phyloP scores from a whole-genome alignment of 1,140 invertebrate species.

The Brachionus rubens region DNA sequence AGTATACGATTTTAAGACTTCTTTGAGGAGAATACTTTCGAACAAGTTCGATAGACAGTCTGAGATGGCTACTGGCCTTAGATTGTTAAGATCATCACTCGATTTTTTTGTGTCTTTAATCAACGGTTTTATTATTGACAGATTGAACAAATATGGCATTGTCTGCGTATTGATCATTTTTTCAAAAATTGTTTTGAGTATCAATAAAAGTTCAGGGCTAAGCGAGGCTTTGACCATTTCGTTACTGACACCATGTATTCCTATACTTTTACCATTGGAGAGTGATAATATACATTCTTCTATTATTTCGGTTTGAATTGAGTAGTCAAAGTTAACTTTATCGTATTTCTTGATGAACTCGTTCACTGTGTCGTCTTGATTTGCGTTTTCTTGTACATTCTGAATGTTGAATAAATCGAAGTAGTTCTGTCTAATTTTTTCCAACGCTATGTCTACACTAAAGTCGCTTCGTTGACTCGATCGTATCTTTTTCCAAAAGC shows the following conservation, averaged over 20 bases:
- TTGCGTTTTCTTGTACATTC: not conserved
- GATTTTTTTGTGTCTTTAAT: slow-evolving; percentile 3
- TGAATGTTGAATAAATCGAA: not conserved
- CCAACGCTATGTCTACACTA: not conserved
- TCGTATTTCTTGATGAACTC: not conserved
- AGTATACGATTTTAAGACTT: not conserved
- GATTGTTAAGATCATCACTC: not conserved
- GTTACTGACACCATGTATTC: not conserved
- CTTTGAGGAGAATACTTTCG: too few species aligned
- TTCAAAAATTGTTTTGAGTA: not conserved
- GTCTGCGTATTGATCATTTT: not conserved
- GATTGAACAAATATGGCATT: too few species aligned
- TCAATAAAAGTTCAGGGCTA: not conserved
- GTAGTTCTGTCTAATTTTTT: not conserved
- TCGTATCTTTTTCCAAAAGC: too few species aligned
- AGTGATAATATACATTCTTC: not conserved
- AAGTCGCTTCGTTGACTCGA: not conserved
- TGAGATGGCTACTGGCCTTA: not conserved
- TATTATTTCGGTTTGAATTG: too few species aligned
- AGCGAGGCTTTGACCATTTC: not conserved
- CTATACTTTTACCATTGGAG: not conserved
- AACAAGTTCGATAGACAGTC: too few species aligned
- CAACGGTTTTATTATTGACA: not conserved
- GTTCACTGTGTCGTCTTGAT: not conserved
- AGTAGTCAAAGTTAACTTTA: too few species aligned